Evolutionary conservation across 2,113 vertebrate species (phyloP).

Genomic region (Xiphias gladius): DNA sequence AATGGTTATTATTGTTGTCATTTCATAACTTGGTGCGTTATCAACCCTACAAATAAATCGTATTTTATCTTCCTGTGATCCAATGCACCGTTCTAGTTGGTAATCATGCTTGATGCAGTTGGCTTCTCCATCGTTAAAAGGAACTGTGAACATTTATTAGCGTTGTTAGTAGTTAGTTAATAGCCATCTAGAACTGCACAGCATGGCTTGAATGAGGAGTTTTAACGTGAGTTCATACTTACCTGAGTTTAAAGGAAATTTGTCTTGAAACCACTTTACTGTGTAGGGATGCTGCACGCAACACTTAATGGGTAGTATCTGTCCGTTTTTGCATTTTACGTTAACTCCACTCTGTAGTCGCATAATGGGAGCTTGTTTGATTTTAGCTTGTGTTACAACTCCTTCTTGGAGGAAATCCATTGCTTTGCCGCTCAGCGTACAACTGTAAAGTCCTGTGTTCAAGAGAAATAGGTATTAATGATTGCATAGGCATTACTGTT

Average conservation of each 20-base stretch:
- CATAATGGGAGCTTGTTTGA: conserved; percentile 65
- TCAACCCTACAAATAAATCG: conserved; percentile 36
- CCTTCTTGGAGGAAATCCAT: conserved; percentile 55
- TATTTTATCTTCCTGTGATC: rapidly evolving
- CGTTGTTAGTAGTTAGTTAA: not conserved
- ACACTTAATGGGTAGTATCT: not conserved
- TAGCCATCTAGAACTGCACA: not conserved
- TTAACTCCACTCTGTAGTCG: conserved; percentile 15
- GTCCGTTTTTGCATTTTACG: not conserved
- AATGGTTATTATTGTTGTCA: conserved; percentile 15
- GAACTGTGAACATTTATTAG: conserved; percentile 36
- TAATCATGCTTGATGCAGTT: conserved; percentile 32
- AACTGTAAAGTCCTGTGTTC: conserved; percentile 71
- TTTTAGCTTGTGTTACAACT: rapidly evolving
- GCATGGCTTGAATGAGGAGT: not conserved
- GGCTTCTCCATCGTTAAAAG: rapidly evolving
- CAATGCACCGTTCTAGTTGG: not conserved
- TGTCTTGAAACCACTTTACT: conserved; percentile 34
- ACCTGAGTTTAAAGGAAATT: rapidly evolving
- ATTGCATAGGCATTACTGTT: not conserved
- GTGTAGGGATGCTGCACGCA: conserved; percentile 61
- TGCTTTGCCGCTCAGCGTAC: not conserved
- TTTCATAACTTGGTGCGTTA: not conserved
- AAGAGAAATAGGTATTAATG: not conserved
- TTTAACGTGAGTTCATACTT: not conserved